These are phyloP conservation scores for Limnephilus marmoratus DNA, from an alignment of 2,888 invertebrate species.

Conservation along the genomic window DNA sequence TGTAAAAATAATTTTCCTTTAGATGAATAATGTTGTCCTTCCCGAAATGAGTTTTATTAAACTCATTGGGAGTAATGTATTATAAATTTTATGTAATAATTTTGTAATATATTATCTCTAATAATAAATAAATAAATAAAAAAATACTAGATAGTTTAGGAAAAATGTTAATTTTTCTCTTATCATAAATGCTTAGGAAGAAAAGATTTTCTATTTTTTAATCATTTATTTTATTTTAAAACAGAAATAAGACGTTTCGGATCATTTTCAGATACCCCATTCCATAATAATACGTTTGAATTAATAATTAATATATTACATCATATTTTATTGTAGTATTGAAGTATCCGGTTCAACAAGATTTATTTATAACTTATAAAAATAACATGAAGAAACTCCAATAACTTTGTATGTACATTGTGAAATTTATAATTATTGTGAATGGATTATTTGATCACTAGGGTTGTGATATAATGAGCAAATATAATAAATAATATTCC, in stretches of 20 bases:
- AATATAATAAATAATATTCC: constrained; percentile 10
- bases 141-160: too few relatives aligned
- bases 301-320: not conserved
- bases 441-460: not conserved
- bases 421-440: not conserved
- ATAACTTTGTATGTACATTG: not conserved
- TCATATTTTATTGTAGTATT: not conserved
- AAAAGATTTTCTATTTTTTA: not conserved
- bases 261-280: not conserved
- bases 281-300: not conserved
- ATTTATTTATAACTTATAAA: not conserved
- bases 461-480: not conserved
- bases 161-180: too few relatives aligned
- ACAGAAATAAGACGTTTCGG: not conserved
- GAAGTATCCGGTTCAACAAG: not conserved
- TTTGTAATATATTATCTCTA: too few relatives aligned
- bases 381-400: not conserved
- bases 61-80: too few relatives aligned
- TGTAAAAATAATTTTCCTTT: too few relatives aligned
- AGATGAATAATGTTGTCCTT: too few relatives aligned
- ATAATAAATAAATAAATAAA: too few relatives aligned
- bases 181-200: too few relatives aligned
- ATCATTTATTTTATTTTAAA: not conserved
- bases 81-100: too few relatives aligned
- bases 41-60: too few relatives aligned